A percentile compares a stretch with the other conserved stretches of the same genome.
phyloP scores from a whole-genome alignment of 1,140 invertebrate genomes.

The Choristoneura fumiferana region DNA sequence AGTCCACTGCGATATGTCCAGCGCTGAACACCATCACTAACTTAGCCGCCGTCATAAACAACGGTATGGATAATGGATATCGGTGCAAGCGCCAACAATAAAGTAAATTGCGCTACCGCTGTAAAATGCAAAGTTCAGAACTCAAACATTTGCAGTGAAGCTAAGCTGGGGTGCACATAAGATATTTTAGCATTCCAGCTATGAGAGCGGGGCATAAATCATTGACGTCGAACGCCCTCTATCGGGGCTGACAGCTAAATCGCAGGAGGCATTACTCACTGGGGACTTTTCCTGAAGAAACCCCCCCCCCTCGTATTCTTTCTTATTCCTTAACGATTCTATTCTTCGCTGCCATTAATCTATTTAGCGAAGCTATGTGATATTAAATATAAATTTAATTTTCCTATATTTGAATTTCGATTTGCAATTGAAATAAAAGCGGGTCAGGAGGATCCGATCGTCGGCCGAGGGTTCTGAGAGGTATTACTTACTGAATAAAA shows the following conservation, averaged over 20 bases:
- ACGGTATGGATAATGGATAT: not conserved
- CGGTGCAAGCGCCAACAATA: constrained; percentile 1
- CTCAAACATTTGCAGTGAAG: constrained; percentile 16
- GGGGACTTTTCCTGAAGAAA: constrained; percentile 31
- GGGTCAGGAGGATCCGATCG: not conserved
- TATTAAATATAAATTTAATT: constrained; percentile 10
- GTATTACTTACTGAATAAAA: not conserved
- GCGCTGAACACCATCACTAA: no score
- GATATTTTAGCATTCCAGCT: constrained; percentile 9
- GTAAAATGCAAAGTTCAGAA: constrained; percentile 18
- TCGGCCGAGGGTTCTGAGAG: not conserved
- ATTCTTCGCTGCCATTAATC: not conserved
- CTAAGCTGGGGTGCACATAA: constrained; percentile 14
- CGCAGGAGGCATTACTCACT: constrained; percentile 41
- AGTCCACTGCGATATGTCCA: no score
- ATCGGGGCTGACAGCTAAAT: constrained; percentile 40
- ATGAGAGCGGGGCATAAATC: constrained; percentile 28
- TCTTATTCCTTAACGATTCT: constrained; percentile 21
- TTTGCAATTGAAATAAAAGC: no score
- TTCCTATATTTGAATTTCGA: no score
- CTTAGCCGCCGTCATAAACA: no score
- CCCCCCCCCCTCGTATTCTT: constrained; percentile 26
- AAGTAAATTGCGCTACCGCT: constrained; percentile 15
- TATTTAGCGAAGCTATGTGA: constrained; percentile 8
- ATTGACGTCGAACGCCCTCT: constrained; percentile 33